These are phyloP conservation scores for Mastigias papua DNA, from an alignment of 30 jellyfish, hydroid and myxozoan genomes.

Conservation along the genomic window DNA sequence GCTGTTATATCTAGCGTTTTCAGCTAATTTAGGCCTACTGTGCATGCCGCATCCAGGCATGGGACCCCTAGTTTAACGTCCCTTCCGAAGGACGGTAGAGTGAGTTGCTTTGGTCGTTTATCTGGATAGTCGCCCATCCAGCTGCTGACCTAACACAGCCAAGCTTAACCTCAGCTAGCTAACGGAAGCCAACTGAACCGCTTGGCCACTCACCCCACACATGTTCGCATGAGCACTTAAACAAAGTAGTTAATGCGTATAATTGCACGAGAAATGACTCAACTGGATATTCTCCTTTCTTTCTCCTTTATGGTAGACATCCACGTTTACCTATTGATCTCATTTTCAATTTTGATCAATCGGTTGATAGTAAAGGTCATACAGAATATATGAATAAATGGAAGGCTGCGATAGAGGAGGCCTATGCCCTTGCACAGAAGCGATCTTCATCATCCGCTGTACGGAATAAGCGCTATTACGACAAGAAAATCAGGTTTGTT, in stretches of 20 bases:
- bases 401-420: conserved; percentile 57
- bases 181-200: too few relatives aligned
- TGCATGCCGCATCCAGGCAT: too few relatives aligned
- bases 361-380: neutral
- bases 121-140: too few relatives aligned
- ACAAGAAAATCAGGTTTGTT: neutral
- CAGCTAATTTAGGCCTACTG: too few relatives aligned
- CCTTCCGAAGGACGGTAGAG: too few relatives aligned
- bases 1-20: too few relatives aligned
- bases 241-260: conserved; percentile 55
- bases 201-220: too few relatives aligned
- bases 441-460: conserved; percentile 16
- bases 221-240: conserved; percentile 46
- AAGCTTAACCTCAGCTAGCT: too few relatives aligned
- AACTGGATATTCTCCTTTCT: conserved; percentile 67
- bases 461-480: conserved; percentile 19
- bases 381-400: conserved; percentile 10
- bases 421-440: conserved; percentile 18
- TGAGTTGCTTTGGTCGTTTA: too few relatives aligned
- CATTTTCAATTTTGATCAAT: neutral
- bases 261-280: conserved; percentile 58
- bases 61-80: too few relatives aligned
- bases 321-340: conserved; percentile 58
- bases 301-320: conserved; percentile 42
- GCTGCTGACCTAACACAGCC: too few relatives aligned